A percentile compares a stretch with the other conserved stretches of the same genome.
Evolutionary conservation across 2,797 vertebrate species (phyloP).

Genomic region (Lates japonicus): DNA sequence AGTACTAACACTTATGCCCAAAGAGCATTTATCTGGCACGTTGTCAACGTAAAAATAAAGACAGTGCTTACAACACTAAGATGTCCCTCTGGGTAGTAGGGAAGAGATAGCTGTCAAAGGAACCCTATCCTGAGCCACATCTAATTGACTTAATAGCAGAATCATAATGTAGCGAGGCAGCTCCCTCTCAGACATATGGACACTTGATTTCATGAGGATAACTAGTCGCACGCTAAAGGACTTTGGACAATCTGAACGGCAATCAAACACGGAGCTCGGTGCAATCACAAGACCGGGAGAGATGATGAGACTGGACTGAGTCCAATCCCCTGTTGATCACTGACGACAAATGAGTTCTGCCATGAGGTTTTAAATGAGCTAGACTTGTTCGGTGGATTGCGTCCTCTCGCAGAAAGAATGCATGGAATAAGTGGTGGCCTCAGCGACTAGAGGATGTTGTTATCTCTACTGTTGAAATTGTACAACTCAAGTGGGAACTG

Average conservation of each 20-base stretch:
- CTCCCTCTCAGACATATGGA: conserved; percentile 63
- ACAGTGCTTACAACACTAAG: conserved; percentile 13
- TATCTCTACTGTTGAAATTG: conserved; percentile 29
- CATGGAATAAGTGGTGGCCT: conserved; percentile 32
- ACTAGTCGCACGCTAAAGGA: conserved; percentile 43
- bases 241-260: conserved; percentile 58
- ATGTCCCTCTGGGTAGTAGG: background rate
- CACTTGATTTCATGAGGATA: conserved; percentile 64
- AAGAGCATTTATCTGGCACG: conserved; percentile 33
- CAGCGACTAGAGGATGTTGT: conserved; percentile 48
- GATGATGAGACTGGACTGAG: conserved; percentile 73
- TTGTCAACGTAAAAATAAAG: conserved; percentile 51
- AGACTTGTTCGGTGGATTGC: conserved; percentile 51
- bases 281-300: conserved; percentile 67
- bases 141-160: conserved; percentile 44
- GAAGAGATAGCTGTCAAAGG: conserved; percentile 2
- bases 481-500: conserved; percentile 16
- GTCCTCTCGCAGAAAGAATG: conserved; percentile 23
- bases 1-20: conserved; percentile 4
- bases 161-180: conserved; percentile 37
- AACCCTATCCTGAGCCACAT: background rate
- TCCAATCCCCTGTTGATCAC: conserved; percentile 77
- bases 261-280: conserved; percentile 63
- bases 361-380: conserved; percentile 60
- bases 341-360: conserved; percentile 67